Base-by-base conservation (phyloP, 2,113 vertebrate genomes). In the Rhinoderma darwinii region DNA sequence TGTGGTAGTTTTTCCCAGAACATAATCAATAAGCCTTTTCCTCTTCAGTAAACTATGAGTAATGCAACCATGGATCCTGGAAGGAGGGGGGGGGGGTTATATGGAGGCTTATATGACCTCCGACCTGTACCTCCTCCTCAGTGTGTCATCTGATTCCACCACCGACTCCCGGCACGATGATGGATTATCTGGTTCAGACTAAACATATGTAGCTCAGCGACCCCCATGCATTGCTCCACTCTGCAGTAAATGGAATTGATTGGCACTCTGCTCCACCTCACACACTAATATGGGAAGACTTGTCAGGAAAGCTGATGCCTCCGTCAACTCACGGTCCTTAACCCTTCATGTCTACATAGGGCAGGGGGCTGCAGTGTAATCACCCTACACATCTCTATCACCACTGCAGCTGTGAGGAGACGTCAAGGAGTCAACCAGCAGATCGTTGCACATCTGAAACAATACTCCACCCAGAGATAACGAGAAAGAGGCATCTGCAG, bases 101-200 rank as follows among this genome's bases (percentile, higher is more conserved):
- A 37, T 15, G 22, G 6, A 7, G 47, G 3, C 18, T n/a, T 25
- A 59, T 27, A 11, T 20, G 51, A 63, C 72, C 70, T 32, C 44
- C 11, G 37, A 73, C 82, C 74, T 68, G 2, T 44, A 41, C 44
- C 22, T 9, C 56, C 18, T 25, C 20, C 18, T 17, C 12, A 7
- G 6, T 9, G 2, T 27, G 56, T 35, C 70, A 4, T 50, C n/a
- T 37, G 47, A 89, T 56, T 63, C 73, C 73, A 47, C 27, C 32
- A 10, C 15, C 17, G 27, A 59, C 56, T 12, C 56, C 41, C 41
- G 86, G 93, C 93, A 95, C 94, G 92, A 95, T 95, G 94, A 96
- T 94, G 93, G 94, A 96, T 96, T 93, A 93, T 93, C 93, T 95
- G 94, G 92, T 94, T 95, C 94, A 93, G 92, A 94, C 92, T 94